A percentile compares a stretch with the other conserved stretches of the same genome.
phyloP scores from a whole-genome alignment of 35 echinoderm and acorn worm genomes.

The Lytechinus variegatus region DNA sequence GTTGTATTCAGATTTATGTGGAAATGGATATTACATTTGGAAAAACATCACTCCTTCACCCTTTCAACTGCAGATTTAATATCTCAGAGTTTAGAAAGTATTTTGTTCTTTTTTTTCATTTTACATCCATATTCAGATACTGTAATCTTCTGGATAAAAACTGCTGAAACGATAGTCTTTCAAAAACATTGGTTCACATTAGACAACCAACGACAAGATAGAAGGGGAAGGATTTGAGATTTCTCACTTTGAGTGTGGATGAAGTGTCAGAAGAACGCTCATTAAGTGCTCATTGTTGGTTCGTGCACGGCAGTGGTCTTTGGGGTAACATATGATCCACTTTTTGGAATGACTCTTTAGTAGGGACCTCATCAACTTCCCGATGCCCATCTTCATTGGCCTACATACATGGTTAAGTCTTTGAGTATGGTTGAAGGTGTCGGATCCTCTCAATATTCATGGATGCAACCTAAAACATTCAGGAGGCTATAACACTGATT shows the following conservation, averaged over 20 bases:
- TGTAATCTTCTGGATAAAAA: no score
- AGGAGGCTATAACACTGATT: background rate
- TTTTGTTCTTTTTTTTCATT: no score
- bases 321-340: background rate
- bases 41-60: no score
- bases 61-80: no score
- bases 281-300: background rate
- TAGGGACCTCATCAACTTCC: background rate
- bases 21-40: no score
- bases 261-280: background rate
- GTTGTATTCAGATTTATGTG: no score
- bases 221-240: background rate
- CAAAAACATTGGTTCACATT: no score
- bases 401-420: background rate
- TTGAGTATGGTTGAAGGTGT: background rate
- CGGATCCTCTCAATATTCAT: background rate
- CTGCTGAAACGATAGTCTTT: no score
- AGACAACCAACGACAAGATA: background rate
- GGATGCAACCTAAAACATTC: background rate
- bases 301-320: background rate
- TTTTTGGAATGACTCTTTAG: slow-evolving; percentile 14
- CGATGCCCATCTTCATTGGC: slow-evolving; percentile 12
- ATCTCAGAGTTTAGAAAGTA: no score
- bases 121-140: no score
- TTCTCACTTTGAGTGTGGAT: background rate